Evolutionary conservation across 2,888 invertebrate species (phyloP).

Genomic region (Spodoptera exigua): DNA sequence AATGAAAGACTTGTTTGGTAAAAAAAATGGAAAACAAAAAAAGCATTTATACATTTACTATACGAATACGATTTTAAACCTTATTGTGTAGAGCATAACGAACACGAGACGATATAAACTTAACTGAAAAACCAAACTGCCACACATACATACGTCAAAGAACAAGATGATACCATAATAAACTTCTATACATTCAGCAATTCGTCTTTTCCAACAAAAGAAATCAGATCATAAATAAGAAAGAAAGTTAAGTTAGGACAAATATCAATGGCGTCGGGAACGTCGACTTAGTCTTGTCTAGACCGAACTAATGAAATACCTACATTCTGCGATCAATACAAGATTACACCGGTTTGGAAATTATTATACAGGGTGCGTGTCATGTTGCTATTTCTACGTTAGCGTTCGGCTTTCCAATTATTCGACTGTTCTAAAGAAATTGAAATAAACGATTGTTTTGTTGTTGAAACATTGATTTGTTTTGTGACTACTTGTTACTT

Average conservation of each 20-base stretch:
- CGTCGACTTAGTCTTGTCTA: slow-evolving; percentile 24
- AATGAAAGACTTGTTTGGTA: no score
- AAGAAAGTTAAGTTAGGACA: slow-evolving; percentile 2
- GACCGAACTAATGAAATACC: slow-evolving; percentile 29
- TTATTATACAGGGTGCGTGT: slow-evolving; percentile 14
- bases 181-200: not conserved
- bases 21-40: no score
- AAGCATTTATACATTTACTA: no score
- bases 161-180: no score
- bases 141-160: no score
- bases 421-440: not conserved
- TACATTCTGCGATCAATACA: slow-evolving; percentile 35
- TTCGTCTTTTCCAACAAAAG: slow-evolving; percentile 5
- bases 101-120: no score
- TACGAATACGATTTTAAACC: no score
- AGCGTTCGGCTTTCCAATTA: not conserved
- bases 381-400: slow-evolving; percentile 1
- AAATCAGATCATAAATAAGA: slow-evolving; percentile 18
- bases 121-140: no score
- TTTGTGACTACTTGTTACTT: no score
- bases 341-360: slow-evolving; percentile 31
- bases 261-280: slow-evolving; percentile 20
- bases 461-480: not conserved
- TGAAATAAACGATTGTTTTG: not conserved
- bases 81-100: no score